phyloP scores from a whole-genome alignment of 2,113 vertebrate genomes.

The Megaceryle torquata region DNA sequence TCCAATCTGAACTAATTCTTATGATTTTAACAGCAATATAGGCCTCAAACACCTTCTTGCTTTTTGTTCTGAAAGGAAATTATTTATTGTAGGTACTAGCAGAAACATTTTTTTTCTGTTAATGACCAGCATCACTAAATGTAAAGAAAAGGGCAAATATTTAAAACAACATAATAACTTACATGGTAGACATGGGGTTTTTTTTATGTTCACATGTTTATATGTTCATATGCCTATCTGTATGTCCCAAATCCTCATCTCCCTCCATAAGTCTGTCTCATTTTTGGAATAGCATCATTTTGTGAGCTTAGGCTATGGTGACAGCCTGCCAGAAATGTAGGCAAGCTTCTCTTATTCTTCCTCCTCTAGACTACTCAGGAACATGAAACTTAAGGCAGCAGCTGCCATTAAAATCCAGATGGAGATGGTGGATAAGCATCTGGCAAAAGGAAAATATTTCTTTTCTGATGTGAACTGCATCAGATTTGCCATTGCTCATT shows the following conservation, averaged over 20 bases:
- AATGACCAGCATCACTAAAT: background rate
- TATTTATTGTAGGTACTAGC: background rate
- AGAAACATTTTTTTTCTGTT: background rate
- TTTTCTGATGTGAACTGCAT: background rate
- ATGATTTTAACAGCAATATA: background rate
- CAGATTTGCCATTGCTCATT: background rate
- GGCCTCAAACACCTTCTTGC: background rate
- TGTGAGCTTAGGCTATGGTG: background rate
- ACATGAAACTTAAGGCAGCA: background rate
- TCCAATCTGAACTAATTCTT: background rate
- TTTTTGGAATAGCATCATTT: background rate
- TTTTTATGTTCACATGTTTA: background rate
- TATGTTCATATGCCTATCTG: background rate
- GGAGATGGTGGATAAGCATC: background rate
- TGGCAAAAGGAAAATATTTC: background rate
- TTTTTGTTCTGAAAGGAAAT: background rate
- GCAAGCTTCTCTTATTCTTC: background rate
- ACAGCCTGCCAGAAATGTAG: background rate
- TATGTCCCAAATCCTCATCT: background rate
- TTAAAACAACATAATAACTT: background rate
- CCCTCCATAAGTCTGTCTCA: background rate
- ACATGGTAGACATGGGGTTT: background rate
- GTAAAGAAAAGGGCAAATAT: background rate
- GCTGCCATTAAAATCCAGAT: background rate
- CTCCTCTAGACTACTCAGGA: background rate